phyloP scores from a whole-genome alignment of 2,797 vertebrate species.

The Siniperca obscura region DNA sequence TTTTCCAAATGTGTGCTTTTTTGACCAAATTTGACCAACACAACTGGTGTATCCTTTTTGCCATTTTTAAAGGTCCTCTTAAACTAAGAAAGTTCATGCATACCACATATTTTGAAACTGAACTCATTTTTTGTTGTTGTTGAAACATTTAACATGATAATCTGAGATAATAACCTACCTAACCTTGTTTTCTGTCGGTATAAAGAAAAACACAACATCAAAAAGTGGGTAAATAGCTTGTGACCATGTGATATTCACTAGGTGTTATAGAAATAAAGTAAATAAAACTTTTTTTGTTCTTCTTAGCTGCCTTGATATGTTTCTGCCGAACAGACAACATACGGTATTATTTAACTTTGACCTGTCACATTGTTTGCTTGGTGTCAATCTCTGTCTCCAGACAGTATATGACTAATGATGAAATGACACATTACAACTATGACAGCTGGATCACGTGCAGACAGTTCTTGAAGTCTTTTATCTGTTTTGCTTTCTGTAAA shows the following conservation, averaged over 20 bases:
- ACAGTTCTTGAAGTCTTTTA: not conserved
- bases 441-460: conserved; percentile 30
- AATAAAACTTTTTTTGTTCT: conserved; percentile 5
- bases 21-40: not conserved
- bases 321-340: not conserved
- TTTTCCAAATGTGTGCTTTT: not conserved
- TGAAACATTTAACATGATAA: not conserved
- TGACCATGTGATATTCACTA: not conserved
- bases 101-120: not conserved
- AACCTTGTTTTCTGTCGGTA: not conserved
- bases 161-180: not conserved
- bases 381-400: conserved; percentile 31
- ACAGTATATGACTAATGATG: not conserved
- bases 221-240: not conserved
- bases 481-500: not conserved
- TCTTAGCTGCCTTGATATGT: not conserved
- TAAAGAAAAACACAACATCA: too few relatives aligned
- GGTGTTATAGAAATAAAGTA: not conserved
- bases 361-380: conserved; percentile 26
- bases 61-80: not conserved
- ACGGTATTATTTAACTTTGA: conserved; percentile 13
- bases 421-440: not conserved
- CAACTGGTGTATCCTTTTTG: not conserved
- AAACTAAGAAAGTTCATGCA: not conserved
- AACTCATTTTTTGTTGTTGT: not conserved